phyloP scores from a whole-genome alignment of 2,888 invertebrate genomes.

The Brachyptera putata region DNA sequence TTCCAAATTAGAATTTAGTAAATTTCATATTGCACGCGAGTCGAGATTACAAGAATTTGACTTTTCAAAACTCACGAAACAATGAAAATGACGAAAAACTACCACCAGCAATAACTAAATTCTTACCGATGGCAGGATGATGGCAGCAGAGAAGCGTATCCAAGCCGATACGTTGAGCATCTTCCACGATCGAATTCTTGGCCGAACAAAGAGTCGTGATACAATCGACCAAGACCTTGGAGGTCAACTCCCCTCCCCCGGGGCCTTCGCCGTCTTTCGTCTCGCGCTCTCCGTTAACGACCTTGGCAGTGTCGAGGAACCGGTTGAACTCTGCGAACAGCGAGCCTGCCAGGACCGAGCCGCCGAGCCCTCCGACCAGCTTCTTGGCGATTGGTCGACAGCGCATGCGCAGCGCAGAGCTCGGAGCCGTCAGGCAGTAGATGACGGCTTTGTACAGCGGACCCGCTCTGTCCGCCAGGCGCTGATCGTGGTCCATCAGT shows the following conservation, averaged over 20 bases:
- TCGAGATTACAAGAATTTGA: too few relatives aligned
- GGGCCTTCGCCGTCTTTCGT: constrained; percentile 43
- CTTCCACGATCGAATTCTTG: constrained; percentile 45
- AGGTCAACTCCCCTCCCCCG: constrained; percentile 39
- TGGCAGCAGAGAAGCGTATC: constrained; percentile 69
- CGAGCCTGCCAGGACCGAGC: constrained; percentile 57
- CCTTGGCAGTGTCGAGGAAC: constrained; percentile 58
- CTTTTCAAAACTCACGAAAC: too few relatives aligned
- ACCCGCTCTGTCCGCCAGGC: constrained; percentile 60
- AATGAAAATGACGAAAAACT: neutral
- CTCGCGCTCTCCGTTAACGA: constrained; percentile 40
- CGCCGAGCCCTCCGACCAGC: constrained; percentile 57
- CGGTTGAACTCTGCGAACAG: constrained; percentile 59
- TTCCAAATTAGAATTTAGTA: too few relatives aligned
- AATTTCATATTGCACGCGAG: too few relatives aligned
- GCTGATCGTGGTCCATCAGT: constrained; percentile 63
- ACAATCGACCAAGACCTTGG: constrained; percentile 45
- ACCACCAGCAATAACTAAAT: too few relatives aligned
- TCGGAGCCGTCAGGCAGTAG: constrained; percentile 60
- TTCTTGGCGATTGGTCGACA: constrained; percentile 58
- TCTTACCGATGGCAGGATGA: constrained; percentile 63
- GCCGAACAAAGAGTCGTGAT: constrained; percentile 46
- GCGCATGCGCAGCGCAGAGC: constrained; percentile 55
- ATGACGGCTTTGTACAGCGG: constrained; percentile 69
- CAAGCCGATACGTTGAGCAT: constrained; percentile 58